A percentile compares a stretch with the other conserved stretches of the same genome.
Conservation (phyloP, 1,140 invertebrate genomes). For the Panagrolaimus sp. region DNA sequence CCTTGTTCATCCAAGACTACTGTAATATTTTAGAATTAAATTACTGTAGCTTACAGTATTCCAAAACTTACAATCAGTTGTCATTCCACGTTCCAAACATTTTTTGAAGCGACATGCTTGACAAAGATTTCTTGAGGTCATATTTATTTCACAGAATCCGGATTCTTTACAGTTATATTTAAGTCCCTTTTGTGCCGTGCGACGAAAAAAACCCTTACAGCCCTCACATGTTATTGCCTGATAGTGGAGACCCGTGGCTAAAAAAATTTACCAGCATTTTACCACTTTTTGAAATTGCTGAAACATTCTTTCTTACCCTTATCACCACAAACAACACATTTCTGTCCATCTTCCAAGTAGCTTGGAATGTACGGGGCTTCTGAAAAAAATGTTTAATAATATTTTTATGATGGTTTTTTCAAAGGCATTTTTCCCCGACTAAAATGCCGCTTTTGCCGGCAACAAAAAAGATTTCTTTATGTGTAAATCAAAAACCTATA, state of each 20-base stretch:
- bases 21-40: slow-evolving; percentile 28
- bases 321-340: slow-evolving; percentile 62
- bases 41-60: too few relatives aligned
- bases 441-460: too few relatives aligned
- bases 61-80: slow-evolving; percentile 61
- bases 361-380: slow-evolving; percentile 44
- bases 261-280: too few relatives aligned
- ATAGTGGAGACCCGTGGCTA: slow-evolving; percentile 62
- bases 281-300: too few relatives aligned
- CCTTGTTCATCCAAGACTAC: slow-evolving; percentile 62
- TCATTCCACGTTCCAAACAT: slow-evolving; percentile 61
- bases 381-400: slow-evolving; percentile 17
- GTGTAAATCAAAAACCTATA: too few relatives aligned
- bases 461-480: too few relatives aligned
- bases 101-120: slow-evolving; percentile 60
- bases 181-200: slow-evolving; percentile 60
- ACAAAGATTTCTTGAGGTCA: slow-evolving; percentile 60
- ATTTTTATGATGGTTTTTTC: too few relatives aligned
- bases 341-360: slow-evolving; percentile 43
- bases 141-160: slow-evolving; percentile 58
- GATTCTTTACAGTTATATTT: slow-evolving; percentile 60
- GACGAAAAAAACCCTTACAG: slow-evolving; percentile 61
- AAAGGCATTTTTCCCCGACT: too few relatives aligned
- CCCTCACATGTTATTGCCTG: slow-evolving; percentile 46
- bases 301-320: too few relatives aligned